A percentile compares a stretch with the other conserved stretches of the same genome.
Evolutionary conservation across 2,888 invertebrate genomes (phyloP).

Genomic region (Ferrisia virgata): DNA sequence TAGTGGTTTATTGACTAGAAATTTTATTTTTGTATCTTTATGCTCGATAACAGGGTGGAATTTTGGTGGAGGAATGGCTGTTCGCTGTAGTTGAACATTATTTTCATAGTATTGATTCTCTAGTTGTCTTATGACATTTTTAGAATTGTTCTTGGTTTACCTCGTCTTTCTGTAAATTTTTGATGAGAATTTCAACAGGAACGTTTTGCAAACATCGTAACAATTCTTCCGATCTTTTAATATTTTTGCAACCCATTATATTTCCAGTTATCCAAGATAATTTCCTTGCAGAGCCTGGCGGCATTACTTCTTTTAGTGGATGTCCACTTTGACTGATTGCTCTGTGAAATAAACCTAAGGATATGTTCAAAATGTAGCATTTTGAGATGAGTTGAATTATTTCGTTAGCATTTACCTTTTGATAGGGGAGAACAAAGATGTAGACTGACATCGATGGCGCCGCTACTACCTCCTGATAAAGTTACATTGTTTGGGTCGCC

Average conservation of each 20-base stretch:
- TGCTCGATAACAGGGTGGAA: slow-evolving; percentile 40
- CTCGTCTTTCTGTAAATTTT: neutral
- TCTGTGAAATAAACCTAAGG: slow-evolving; percentile 56
- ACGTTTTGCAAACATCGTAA: slow-evolving; percentile 64
- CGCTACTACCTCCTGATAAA: slow-evolving; percentile 48
- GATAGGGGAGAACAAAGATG: slow-evolving; percentile 48
- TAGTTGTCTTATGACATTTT: neutral
- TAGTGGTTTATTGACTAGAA: slow-evolving; percentile 36
- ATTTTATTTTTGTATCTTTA: slow-evolving; percentile 35
- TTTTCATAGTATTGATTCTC: neutral
- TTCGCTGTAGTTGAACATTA: neutral
- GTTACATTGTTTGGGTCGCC: slow-evolving; percentile 48
- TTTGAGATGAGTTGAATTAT: neutral
- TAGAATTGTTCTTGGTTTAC: neutral
- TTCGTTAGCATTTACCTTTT: slow-evolving; percentile 43
- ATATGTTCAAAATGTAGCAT: neutral
- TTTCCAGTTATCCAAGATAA: slow-evolving; percentile 63
- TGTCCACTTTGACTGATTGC: slow-evolving; percentile 70
- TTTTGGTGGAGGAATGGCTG: neutral
- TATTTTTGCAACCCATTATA: slow-evolving; percentile 62
- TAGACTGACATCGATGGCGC: slow-evolving; percentile 40
- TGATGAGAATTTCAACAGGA: slow-evolving; percentile 58
- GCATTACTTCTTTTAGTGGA: slow-evolving; percentile 57
- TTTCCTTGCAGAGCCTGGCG: slow-evolving; percentile 59
- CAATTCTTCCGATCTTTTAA: slow-evolving; percentile 57